A percentile compares a stretch with the other conserved stretches of the same genome.
Conservation (phyloP, 2,888 invertebrate genomes). For the Eristalis intricaria region DNA sequence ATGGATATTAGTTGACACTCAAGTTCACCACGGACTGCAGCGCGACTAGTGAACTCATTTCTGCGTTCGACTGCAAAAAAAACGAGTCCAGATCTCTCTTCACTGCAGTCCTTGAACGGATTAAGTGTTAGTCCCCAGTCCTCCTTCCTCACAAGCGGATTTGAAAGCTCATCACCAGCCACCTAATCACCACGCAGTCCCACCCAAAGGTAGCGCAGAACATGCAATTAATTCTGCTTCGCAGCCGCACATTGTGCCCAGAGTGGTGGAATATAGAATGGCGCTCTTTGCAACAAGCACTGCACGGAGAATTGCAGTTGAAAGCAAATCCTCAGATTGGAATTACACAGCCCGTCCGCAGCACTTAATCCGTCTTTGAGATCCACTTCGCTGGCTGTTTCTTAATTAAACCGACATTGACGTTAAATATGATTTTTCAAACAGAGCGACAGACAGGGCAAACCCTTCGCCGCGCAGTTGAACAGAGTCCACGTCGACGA, state of each 20-base stretch:
- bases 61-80: no score
- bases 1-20: no score
- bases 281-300: neutral
- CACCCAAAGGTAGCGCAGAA: no score
- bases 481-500: neutral
- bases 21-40: no score
- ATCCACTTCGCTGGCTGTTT: constrained; percentile 23
- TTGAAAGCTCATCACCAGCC: no score
- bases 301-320: neutral
- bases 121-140: no score
- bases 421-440: constrained; percentile 25
- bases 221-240: neutral
- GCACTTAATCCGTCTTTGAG: constrained; percentile 26
- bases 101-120: no score
- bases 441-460: neutral
- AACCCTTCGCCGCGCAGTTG: neutral
- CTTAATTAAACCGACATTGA: constrained; percentile 59
- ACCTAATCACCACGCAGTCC: no score
- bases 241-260: neutral
- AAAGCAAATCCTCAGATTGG: constrained; percentile 23
- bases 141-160: no score
- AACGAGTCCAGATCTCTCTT: no score
- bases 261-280: neutral
- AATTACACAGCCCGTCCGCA: constrained; percentile 20
- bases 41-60: no score